Base-by-base conservation (phyloP, 2,113 vertebrate species). In the Oncorhynchus masou region DNA sequence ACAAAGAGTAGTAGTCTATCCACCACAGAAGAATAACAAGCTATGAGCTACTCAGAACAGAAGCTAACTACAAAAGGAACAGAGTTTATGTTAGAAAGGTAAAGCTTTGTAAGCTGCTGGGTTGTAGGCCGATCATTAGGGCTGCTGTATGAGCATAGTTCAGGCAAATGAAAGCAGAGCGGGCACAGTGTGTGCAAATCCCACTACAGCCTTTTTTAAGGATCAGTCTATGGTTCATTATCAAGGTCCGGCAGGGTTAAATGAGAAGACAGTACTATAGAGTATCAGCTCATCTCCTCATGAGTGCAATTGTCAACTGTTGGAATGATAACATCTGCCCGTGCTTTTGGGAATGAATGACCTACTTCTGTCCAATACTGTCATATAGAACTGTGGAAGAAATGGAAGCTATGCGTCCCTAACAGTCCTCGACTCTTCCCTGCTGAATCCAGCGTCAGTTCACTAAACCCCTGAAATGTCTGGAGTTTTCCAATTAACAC, bases 101-200 rank as follows among this genome's bases (percentile, higher is more conserved):
- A 73, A 12, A 20, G 81, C 82, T 82, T 74, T 83, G 88, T 71
- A 70, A 74, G 79, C 79, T 79, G 81, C 84, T 85, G 85, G n/a
- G 87, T 74, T 79, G 51, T 24, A 68, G 83, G 51, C 51, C 75
- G 75, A 67, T 84, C 27, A 68, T 83, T 66, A 81, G 48, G 77
- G 80, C 24, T 15, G 74, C 82, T 25, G n/a, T 24, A 71, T 88
- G 88, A 88, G 86, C 88, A 71, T 70, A 66, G 29, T 22, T 72
- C 57, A 49, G 11, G 20, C 11, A 70, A 12, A 70, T 70, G n/a
- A 70, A 49, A 70, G 68, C 39, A 22, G 12, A 67, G 25, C 12
- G 31, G 39, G 9, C 27, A 20, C 4, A 13, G 68, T 59, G 13
- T 11, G 69, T 71, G n/a, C 3, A 48, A 59, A 51, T 31, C 27